A percentile compares a stretch with the other conserved stretches of the same genome.
phyloP scores from a whole-genome alignment of 2,113 vertebrate species.

The Thermophis baileyi region DNA sequence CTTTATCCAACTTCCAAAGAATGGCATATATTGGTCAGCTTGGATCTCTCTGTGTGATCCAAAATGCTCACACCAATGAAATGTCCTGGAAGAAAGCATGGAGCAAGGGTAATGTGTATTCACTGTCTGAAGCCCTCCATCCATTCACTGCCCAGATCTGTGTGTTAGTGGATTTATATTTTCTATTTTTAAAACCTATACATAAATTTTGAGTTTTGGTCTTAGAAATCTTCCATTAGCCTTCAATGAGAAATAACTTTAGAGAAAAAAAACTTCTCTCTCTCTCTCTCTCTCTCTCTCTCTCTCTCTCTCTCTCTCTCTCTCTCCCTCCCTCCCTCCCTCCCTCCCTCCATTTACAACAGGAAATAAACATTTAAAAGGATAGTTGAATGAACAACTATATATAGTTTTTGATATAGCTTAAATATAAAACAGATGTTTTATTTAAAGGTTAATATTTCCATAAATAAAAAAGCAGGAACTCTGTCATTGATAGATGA shows the following conservation, averaged over 20 bases:
- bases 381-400: background rate
- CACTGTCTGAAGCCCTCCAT: background rate
- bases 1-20: background rate
- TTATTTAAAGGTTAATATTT: background rate
- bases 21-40: background rate
- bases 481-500: background rate
- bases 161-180: background rate
- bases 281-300: too few species aligned
- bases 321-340: too few species aligned
- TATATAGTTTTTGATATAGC: background rate
- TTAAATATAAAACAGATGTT: background rate
- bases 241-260: background rate
- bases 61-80: background rate
- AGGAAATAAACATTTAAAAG: slow-evolving; percentile 1
- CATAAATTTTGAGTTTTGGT: background rate
- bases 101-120: background rate
- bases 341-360: slow-evolving; percentile 2
- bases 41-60: background rate
- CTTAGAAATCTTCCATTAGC: slow-evolving; percentile 6
- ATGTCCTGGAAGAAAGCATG: background rate
- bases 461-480: background rate
- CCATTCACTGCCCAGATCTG: background rate
- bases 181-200: background rate
- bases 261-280: background rate
- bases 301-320: too few species aligned